phyloP scores from a whole-genome alignment of 2,113 vertebrate genomes.

The Halcyon senegalensis region DNA sequence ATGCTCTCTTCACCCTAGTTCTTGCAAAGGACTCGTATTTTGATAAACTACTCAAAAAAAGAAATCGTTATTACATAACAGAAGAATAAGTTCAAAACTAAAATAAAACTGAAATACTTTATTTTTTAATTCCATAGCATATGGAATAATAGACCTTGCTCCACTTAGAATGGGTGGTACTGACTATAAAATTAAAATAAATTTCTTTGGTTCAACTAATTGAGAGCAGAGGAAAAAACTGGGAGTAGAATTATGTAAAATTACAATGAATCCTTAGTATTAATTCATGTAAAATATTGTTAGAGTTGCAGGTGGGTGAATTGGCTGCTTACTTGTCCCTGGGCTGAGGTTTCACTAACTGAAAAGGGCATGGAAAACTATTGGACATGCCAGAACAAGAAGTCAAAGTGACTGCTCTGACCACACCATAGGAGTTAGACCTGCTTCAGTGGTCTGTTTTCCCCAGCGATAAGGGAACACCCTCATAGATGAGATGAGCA shows the following conservation, averaged over 20 bases:
- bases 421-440: neutral
- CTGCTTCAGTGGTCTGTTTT: neutral
- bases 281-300: neutral
- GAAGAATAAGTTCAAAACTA: neutral
- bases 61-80: neutral
- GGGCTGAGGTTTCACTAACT: fast-evolving
- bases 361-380: neutral
- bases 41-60: neutral
- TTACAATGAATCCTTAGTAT: neutral
- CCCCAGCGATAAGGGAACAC: neutral
- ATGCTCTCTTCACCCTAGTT: neutral
- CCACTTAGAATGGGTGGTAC: neutral
- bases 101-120: neutral
- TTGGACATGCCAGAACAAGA: neutral
- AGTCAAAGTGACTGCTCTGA: neutral
- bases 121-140: neutral
- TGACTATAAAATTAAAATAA: neutral
- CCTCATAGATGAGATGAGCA: neutral
- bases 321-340: neutral
- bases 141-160: neutral
- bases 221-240: neutral
- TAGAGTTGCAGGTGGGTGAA: neutral
- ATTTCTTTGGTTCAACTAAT: neutral
- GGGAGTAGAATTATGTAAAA: neutral
- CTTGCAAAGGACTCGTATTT: neutral